Percentiles rank a stretch among this genome's conserved stretches.
These are phyloP conservation scores for Micoletzkya japonica DNA, from an alignment of 2,888 invertebrate genomes.

Conservation along the genomic window DNA sequence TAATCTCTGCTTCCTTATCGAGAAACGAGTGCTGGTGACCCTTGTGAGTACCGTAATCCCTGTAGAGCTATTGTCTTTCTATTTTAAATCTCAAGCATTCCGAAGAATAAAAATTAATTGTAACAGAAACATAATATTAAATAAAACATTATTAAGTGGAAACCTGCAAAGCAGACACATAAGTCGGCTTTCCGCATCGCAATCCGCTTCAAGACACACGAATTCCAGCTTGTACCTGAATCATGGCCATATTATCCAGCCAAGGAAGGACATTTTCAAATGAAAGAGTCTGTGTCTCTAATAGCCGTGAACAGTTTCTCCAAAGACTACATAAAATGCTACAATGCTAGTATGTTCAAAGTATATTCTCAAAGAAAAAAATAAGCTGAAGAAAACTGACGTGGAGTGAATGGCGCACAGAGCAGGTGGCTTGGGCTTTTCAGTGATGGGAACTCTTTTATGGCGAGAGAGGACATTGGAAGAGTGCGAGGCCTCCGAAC, in stretches of 20 bases:
- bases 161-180: constrained; percentile 69
- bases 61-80: constrained; percentile 58
- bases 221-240: constrained; percentile 20
- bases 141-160: background rate
- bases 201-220: constrained; percentile 67
- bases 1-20: constrained; percentile 70
- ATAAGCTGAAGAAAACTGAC: constrained; percentile 41
- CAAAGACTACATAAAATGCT: no score
- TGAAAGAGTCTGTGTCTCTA: constrained; percentile 69
- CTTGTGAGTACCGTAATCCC: constrained; percentile 71
- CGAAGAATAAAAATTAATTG: background rate
- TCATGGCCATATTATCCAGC: background rate
- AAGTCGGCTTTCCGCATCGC: constrained; percentile 67
- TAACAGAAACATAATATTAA: no score
- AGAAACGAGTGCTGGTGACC: constrained; percentile 70
- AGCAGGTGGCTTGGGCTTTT: constrained; percentile 70
- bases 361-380: background rate
- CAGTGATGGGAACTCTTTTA: constrained; percentile 69
- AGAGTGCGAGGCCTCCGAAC: constrained; percentile 69
- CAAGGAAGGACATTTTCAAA: constrained; percentile 63
- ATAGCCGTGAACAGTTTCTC: background rate
- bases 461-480: constrained; percentile 70
- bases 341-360: background rate
- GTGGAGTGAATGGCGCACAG: constrained; percentile 70
- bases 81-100: background rate